A percentile compares a stretch with the other conserved stretches of the same genome.
Conservation (phyloP, 2,797 vertebrate species). For the Chelonia mydas region DNA sequence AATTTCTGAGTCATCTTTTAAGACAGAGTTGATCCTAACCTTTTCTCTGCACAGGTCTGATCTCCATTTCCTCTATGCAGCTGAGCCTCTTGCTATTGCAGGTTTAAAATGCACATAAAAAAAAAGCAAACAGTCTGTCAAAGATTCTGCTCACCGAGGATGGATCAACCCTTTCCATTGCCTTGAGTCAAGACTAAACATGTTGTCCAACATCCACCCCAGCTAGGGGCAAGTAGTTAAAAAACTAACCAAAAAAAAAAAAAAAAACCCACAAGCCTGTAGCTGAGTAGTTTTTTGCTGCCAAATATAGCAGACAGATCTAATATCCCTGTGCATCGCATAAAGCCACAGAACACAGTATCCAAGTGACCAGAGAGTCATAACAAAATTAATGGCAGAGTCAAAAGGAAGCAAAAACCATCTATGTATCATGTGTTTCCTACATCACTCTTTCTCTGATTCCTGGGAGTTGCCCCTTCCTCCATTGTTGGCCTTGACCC, state of each 20-base stretch:
- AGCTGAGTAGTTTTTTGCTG: not conserved
- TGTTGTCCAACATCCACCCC: not conserved
- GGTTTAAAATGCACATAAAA: conserved; percentile 16
- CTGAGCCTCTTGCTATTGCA: not conserved
- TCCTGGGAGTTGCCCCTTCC: not conserved
- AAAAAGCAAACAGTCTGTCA: conserved; percentile 5
- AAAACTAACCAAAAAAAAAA: not conserved
- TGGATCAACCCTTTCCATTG: not conserved
- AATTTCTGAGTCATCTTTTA: not conserved
- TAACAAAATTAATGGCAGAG: not conserved
- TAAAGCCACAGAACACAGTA: not conserved
- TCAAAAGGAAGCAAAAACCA: not conserved
- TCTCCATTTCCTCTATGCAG: not conserved
- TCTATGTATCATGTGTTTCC: not conserved
- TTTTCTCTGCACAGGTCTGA: not conserved
- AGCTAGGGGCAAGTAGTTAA: not conserved
- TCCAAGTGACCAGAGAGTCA: not conserved
- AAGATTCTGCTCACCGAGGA: not conserved
- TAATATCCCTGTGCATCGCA: not conserved
- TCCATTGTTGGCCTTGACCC: not conserved
- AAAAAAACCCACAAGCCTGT: not conserved
- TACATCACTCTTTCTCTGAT: not conserved
- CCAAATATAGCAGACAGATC: not conserved
- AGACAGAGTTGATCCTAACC: not conserved
- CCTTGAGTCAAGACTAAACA: not conserved